A percentile compares a stretch with the other conserved stretches of the same genome.
These are phyloP conservation scores for Idaea biselata DNA, from an alignment of 2,888 invertebrate species.

Conservation along the genomic window DNA sequence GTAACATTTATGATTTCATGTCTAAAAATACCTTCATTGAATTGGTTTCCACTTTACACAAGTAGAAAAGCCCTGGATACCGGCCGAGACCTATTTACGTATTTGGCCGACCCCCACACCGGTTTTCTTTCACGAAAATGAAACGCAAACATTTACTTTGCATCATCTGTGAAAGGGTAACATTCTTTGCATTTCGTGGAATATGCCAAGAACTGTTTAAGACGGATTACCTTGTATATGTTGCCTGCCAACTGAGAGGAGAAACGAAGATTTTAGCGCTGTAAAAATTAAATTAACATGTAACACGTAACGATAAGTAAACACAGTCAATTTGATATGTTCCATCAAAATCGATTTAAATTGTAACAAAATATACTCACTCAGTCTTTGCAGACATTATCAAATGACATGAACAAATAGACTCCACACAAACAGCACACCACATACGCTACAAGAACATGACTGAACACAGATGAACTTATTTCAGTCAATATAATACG, in stretches of 20 bases:
- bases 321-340: neutral
- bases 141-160: slow-evolving; percentile 46
- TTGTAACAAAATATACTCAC: neutral
- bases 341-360: neutral
- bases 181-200: slow-evolving; percentile 2
- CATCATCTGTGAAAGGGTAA: slow-evolving; percentile 27
- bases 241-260: neutral
- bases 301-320: neutral
- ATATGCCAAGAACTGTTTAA: neutral
- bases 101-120: slow-evolving; percentile 37
- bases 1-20: slow-evolving; percentile 2
- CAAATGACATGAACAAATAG: neutral
- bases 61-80: slow-evolving; percentile 26
- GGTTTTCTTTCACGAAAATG: slow-evolving; percentile 38
- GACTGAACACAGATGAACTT: neutral
- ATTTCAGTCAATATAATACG: neutral
- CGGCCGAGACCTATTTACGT: slow-evolving; percentile 55
- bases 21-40: slow-evolving; percentile 1
- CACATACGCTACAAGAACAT: neutral
- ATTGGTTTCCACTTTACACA: too few relatives aligned
- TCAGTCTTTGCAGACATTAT: neutral
- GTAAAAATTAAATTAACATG: neutral
- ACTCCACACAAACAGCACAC: neutral
- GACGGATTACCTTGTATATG: neutral
- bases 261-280: neutral